Conservation (phyloP, 2,113 vertebrate genomes). For the Xenopus laevis region DNA sequence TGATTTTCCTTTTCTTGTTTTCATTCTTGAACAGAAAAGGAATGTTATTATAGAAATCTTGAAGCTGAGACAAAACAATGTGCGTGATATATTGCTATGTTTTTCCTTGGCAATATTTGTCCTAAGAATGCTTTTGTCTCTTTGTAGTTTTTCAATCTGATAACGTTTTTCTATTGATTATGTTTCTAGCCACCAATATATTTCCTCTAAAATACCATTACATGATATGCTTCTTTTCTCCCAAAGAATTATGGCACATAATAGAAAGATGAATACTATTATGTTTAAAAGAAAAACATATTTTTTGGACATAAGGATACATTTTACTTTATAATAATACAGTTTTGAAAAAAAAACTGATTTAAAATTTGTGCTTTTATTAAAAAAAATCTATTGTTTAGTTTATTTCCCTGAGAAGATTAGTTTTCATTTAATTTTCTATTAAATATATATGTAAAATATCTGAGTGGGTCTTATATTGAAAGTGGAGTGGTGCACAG, state of each 20-base stretch:
- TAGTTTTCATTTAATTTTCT: too few species aligned
- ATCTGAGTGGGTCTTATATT: too few species aligned
- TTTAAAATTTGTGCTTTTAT: background rate
- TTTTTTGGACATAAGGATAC: background rate
- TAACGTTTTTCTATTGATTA: conserved; percentile 36
- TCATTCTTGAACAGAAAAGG: conserved; percentile 5
- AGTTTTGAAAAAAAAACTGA: background rate
- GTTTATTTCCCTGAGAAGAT: too few species aligned
- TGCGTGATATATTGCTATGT: conserved; percentile 25
- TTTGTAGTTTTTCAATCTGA: conserved; percentile 28
- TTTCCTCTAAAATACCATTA: conserved; percentile 7
- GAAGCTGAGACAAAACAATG: background rate
- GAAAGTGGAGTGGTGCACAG: too few species aligned
- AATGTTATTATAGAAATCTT: conserved; percentile 27
- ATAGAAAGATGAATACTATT: background rate
- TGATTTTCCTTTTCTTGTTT: conserved; percentile 25
- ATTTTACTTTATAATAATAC: background rate
- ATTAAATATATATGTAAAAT: too few species aligned
- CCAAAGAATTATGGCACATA: background rate
- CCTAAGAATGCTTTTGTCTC: background rate
- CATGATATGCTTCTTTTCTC: background rate
- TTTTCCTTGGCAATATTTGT: conserved; percentile 19
- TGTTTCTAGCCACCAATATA: conserved; percentile 27
- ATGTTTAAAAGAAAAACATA: background rate
- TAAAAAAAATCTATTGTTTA: too few species aligned